Conservation (phyloP, 1,140 invertebrate genomes). For the Hylaeus volcanicus region DNA sequence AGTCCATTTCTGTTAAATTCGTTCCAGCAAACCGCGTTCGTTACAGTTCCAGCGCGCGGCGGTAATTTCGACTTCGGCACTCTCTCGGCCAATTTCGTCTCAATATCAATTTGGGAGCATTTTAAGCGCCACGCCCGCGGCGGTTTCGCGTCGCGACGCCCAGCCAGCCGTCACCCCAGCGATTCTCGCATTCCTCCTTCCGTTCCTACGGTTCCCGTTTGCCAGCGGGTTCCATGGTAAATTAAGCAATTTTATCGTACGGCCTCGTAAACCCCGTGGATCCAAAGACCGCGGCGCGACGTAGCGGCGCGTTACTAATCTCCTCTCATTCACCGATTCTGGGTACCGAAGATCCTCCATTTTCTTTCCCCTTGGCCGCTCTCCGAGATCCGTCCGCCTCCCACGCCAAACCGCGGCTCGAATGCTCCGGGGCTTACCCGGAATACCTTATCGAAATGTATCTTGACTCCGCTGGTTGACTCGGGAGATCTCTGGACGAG, state of each 20-base stretch:
- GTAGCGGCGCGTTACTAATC: conserved; percentile 67
- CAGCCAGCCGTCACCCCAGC: background rate
- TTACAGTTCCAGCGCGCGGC: background rate
- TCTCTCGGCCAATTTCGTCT: conserved; percentile 23
- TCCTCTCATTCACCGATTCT: conserved; percentile 61
- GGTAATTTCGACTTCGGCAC: background rate
- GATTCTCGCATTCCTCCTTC: conserved; percentile 14
- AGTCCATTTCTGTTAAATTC: no score
- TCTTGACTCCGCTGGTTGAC: background rate
- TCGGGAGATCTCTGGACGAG: background rate
- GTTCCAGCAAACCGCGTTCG: no score
- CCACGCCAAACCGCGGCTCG: conserved; percentile 42
- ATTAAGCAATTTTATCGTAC: conserved; percentile 69
- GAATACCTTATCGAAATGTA: conserved; percentile 38
- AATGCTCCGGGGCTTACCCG: conserved; percentile 47
- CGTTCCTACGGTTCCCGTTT: conserved; percentile 21
- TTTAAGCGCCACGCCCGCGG: conserved; percentile 21
- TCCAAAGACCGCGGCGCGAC: conserved; percentile 42
- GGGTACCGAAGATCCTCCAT: conserved; percentile 29
- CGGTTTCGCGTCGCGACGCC: background rate
- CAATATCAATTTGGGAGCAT: conserved; percentile 33
- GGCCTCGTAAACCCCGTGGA: conserved; percentile 52
- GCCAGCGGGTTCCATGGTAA: conserved; percentile 63
- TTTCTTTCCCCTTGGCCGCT: background rate
- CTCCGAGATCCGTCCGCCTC: background rate